Conservation (phyloP, 2,888 invertebrate species). For the Caenorhabditis macrosperma region DNA sequence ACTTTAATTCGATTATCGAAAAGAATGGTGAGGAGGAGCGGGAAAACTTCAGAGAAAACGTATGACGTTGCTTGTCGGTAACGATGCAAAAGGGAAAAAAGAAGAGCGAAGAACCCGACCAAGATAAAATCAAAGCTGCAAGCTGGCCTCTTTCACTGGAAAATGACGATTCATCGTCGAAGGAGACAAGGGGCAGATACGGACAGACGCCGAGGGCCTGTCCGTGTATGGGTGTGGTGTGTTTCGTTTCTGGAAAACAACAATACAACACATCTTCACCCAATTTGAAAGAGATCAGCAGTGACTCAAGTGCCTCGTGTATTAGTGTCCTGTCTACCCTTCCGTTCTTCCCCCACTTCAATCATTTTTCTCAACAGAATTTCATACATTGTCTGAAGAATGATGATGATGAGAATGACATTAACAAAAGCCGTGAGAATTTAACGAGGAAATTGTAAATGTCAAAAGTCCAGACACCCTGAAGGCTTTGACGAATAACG, state of each 20-base stretch:
- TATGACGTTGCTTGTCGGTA: conserved; percentile 52
- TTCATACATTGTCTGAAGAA: background rate
- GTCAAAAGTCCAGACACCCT: background rate
- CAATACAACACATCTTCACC: conserved; percentile 28
- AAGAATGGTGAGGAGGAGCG: background rate
- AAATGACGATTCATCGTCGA: conserved; percentile 51
- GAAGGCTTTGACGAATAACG: background rate
- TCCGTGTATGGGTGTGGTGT: background rate
- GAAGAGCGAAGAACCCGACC: conserved; percentile 56
- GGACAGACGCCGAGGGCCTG: conserved; percentile 10
- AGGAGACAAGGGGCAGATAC: conserved; percentile 13
- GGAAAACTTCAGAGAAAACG: conserved; percentile 48
- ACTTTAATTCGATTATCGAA: conserved; percentile 46
- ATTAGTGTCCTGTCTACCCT: background rate
- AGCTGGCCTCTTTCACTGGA: conserved; percentile 60
- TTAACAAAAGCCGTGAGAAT: background rate
- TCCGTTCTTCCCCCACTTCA: background rate
- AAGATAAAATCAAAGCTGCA: conserved; percentile 64
- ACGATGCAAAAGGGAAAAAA: conserved; percentile 29
- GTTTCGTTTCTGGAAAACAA: conserved; percentile 21
- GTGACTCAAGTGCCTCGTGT: conserved; percentile 14
- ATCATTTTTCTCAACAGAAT: background rate
- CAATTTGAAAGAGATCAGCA: conserved; percentile 17
- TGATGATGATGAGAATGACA: background rate
- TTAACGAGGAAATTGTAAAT: background rate